Conservation (phyloP, 2,113 vertebrate genomes). For the Actenoides lindsayi region DNA sequence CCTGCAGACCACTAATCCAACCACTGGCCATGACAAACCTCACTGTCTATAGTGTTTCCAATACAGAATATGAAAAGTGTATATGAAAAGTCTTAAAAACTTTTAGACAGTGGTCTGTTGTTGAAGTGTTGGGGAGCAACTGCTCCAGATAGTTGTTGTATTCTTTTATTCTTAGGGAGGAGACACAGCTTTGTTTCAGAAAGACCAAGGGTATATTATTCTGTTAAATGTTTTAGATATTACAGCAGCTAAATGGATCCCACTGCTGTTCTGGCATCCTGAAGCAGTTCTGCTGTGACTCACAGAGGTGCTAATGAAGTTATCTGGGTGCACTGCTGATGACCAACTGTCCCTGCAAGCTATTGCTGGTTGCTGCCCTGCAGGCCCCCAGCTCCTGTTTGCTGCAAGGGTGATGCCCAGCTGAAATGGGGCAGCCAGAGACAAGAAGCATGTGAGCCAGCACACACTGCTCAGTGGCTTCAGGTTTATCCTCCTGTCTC, state of each 20-base stretch:
- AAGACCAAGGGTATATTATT: background rate
- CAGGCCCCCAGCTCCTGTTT: background rate
- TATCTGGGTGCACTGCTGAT: background rate
- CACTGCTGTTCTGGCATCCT: background rate
- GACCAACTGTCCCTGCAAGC: background rate
- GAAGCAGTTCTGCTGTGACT: constrained; percentile 16
- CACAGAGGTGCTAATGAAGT: background rate
- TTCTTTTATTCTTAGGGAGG: background rate
- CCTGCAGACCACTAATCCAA: background rate
- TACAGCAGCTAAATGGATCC: background rate
- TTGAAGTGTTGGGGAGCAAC: background rate
- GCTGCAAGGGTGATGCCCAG: rapidly evolving
- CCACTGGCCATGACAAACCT: background rate
- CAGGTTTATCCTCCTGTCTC: background rate
- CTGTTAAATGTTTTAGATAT: background rate
- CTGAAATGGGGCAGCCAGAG: background rate
- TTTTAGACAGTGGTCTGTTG: background rate
- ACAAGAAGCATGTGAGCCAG: background rate
- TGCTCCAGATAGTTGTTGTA: background rate
- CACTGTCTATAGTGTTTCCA: background rate
- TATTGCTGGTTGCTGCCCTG: background rate
- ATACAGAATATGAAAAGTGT: background rate
- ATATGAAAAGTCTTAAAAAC: background rate
- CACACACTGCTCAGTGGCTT: rapidly evolving
- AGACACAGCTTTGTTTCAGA: background rate